Percentiles rank a stretch among this genome's conserved stretches.
These are phyloP conservation scores for Aspidiotus rigidus DNA, from an alignment of 2,888 invertebrate genomes.

Conservation along the genomic window DNA sequence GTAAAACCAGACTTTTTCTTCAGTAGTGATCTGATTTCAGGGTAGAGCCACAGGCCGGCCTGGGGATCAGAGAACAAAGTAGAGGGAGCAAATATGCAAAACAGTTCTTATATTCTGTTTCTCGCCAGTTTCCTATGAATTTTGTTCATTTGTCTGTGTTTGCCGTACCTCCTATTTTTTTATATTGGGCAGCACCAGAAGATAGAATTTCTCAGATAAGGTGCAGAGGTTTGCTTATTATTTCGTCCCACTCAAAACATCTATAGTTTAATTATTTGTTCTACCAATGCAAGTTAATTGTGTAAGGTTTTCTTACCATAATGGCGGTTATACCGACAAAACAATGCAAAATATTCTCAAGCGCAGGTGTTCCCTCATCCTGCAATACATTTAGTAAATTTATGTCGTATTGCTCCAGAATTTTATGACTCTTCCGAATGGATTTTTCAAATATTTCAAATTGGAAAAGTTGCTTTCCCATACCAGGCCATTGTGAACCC, in stretches of 20 bases:
- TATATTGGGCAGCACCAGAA: too few species aligned
- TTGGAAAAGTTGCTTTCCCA: conserved; percentile 67
- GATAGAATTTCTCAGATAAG: too few species aligned
- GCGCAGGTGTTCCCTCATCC: conserved; percentile 52
- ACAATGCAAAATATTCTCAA: conserved; percentile 59
- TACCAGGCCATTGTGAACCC: conserved; percentile 73
- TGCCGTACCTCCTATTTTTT: too few species aligned
- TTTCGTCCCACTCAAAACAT: not conserved
- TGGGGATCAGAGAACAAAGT: too few species aligned
- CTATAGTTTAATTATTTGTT: not conserved
- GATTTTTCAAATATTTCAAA: conserved; percentile 64
- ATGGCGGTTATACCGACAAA: conserved; percentile 68
- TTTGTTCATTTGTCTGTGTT: too few species aligned
- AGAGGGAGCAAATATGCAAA: too few species aligned
- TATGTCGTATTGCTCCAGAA: conserved; percentile 54
- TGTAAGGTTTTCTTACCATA: conserved; percentile 48
- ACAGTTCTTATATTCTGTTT: too few species aligned
- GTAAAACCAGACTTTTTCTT: conserved; percentile 36
- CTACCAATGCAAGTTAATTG: conserved; percentile 14
- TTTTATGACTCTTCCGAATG: conserved; percentile 56
- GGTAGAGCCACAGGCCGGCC: too few species aligned
- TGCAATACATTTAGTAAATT: conserved; percentile 56
- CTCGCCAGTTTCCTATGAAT: too few species aligned
- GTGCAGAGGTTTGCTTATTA: not conserved
- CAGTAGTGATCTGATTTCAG: too few species aligned